Evolutionary conservation across 1,140 invertebrate species (phyloP).

Genomic region (Hylaeus volcanicus): DNA sequence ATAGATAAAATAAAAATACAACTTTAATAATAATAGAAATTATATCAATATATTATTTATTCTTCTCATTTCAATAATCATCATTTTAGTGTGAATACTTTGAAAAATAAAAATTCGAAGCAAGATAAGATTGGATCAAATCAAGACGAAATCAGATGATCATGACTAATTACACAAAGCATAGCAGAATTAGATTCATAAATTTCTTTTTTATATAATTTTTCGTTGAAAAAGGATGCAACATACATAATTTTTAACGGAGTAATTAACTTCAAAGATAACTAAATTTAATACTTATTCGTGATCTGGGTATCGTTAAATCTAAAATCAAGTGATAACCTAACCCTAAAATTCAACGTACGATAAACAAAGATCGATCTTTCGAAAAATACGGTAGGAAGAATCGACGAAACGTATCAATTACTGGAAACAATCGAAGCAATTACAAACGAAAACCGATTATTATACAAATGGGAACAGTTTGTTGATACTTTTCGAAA

Average conservation of each 20-base stretch:
- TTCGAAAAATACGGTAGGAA: neutral
- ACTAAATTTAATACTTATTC: slow-evolving; percentile 1
- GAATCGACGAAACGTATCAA: neutral
- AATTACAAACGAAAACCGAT: neutral
- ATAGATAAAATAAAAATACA: neutral
- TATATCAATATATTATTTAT: neutral
- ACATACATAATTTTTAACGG: neutral
- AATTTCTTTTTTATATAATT: neutral
- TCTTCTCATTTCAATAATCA: neutral
- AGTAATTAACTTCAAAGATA: neutral
- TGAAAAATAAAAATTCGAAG: neutral
- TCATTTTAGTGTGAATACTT: neutral
- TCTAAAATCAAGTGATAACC: slow-evolving; percentile 17
- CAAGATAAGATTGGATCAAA: neutral
- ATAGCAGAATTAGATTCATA: neutral
- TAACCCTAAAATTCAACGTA: slow-evolving; percentile 42
- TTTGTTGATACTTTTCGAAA: neutral
- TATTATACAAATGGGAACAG: neutral
- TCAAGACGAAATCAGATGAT: neutral
- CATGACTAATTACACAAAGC: neutral
- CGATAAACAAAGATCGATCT: slow-evolving; percentile 33
- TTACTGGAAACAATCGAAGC: neutral
- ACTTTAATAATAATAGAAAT: neutral
- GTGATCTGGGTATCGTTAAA: neutral
- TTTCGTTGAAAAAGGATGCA: neutral